These are phyloP conservation scores for Tipula vernalis DNA, from an alignment of 2,888 invertebrate species.

Conservation along the genomic window DNA sequence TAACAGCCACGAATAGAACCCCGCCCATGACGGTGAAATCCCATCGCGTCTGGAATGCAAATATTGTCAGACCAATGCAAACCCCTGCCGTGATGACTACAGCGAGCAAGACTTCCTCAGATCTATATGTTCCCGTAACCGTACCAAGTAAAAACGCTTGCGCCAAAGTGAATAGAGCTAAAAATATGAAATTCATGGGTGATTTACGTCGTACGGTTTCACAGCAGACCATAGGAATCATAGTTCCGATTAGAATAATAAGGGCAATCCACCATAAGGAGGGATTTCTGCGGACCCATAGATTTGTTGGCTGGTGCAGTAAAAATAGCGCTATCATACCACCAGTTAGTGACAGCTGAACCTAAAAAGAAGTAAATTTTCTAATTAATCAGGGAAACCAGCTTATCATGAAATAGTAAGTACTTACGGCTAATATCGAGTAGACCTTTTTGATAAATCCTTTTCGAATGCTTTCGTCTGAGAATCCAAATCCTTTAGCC, in stretches of 20 bases:
- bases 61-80: slow-evolving; percentile 72
- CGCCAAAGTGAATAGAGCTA: slow-evolving; percentile 73
- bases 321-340: slow-evolving; percentile 65
- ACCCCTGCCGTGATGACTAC: slow-evolving; percentile 82
- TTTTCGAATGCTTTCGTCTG: slow-evolving; percentile 31
- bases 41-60: slow-evolving; percentile 86
- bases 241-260: slow-evolving; percentile 53
- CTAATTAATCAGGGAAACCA: background rate
- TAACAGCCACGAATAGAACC: slow-evolving; percentile 56
- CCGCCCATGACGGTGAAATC: slow-evolving; percentile 76
- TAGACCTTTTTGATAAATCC: slow-evolving; percentile 36
- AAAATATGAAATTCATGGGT: slow-evolving; percentile 80
- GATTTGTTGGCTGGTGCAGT: slow-evolving; percentile 48
- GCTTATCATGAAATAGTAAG: background rate
- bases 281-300: slow-evolving; percentile 43
- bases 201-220: slow-evolving; percentile 65
- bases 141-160: slow-evolving; percentile 71
- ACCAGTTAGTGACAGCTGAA: slow-evolving; percentile 68
- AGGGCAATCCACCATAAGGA: slow-evolving; percentile 57
- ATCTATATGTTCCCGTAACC: slow-evolving; percentile 48
- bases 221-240: slow-evolving; percentile 82
- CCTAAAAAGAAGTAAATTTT: slow-evolving; percentile 35
- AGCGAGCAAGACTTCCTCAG: slow-evolving; percentile 64
- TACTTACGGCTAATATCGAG: slow-evolving; percentile 31
- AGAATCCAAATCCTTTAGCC: slow-evolving; percentile 33